phyloP scores from a whole-genome alignment of 1,140 invertebrate species.

The Cydia amplana region DNA sequence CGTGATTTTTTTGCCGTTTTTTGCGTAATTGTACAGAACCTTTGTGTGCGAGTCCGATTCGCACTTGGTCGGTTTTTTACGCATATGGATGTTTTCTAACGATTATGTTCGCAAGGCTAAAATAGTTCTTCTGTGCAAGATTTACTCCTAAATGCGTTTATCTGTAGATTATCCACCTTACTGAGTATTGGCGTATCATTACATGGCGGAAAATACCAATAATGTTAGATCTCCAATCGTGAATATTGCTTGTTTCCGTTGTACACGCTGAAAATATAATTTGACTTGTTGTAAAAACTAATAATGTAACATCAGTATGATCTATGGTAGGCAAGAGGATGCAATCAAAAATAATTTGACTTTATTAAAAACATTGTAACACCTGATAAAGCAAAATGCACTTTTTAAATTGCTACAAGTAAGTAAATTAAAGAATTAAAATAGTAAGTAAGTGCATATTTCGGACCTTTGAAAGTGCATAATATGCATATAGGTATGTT shows the following conservation, averaged over 20 bases:
- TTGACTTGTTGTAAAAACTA: not conserved
- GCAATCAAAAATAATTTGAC: not conserved
- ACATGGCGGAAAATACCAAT: not conserved
- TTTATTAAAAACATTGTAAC: no score
- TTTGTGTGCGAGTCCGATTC: no score
- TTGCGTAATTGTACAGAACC: no score
- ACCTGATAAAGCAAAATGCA: no score
- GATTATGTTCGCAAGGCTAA: not conserved
- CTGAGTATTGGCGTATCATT: not conserved
- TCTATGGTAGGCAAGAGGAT: not conserved
- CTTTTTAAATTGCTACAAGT: no score
- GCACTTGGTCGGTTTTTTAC: no score
- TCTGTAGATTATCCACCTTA: not conserved
- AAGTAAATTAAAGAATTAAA: no score
- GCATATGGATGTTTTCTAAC: not conserved
- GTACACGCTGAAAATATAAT: not conserved
- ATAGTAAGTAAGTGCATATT: no score
- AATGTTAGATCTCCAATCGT: not conserved
- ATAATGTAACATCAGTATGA: not conserved
- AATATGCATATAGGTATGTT: no score
- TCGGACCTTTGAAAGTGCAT: no score
- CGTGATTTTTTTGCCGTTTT: no score
- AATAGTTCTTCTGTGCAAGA: not conserved
- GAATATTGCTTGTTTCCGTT: not conserved
- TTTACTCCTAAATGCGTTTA: not conserved